Conservation (phyloP, 2,888 invertebrate species). For the Punctoribates punctum region DNA sequence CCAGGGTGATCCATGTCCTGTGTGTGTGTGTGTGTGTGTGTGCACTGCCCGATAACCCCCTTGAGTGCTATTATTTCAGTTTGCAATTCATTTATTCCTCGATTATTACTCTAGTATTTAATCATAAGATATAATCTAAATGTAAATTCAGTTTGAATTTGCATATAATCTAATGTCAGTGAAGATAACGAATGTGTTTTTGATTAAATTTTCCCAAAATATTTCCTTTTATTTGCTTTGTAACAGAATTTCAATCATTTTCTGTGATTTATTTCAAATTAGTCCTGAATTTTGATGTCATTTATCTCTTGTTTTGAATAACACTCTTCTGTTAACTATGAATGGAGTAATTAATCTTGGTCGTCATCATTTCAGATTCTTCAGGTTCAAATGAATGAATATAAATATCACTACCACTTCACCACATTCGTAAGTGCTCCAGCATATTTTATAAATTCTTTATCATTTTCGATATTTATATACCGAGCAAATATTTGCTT, state of each 20-base stretch:
- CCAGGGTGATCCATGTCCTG: background rate
- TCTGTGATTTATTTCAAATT: no score
- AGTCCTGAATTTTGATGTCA: no score
- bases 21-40: no score
- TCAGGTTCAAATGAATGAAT: slow-evolving; percentile 92
- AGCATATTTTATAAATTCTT: background rate
- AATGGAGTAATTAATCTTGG: slow-evolving; percentile 39
- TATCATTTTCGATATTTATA: background rate
- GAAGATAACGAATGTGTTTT: background rate
- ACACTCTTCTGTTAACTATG: background rate
- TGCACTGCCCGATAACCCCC: no score
- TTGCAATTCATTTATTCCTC: background rate
- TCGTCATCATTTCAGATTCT: slow-evolving; percentile 69
- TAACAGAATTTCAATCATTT: no score
- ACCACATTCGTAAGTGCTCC: slow-evolving; percentile 71
- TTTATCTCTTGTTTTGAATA: background rate
- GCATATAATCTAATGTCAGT: background rate
- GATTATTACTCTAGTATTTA: background rate
- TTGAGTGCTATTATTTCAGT: background rate
- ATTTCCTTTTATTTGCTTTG: background rate
- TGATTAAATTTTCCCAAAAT: background rate
- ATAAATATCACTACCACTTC: slow-evolving; percentile 89
- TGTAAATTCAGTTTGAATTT: background rate
- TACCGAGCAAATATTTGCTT: no score
- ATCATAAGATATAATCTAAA: background rate